phyloP scores from a whole-genome alignment of 2,797 vertebrate species.

The Alauda arvensis region DNA sequence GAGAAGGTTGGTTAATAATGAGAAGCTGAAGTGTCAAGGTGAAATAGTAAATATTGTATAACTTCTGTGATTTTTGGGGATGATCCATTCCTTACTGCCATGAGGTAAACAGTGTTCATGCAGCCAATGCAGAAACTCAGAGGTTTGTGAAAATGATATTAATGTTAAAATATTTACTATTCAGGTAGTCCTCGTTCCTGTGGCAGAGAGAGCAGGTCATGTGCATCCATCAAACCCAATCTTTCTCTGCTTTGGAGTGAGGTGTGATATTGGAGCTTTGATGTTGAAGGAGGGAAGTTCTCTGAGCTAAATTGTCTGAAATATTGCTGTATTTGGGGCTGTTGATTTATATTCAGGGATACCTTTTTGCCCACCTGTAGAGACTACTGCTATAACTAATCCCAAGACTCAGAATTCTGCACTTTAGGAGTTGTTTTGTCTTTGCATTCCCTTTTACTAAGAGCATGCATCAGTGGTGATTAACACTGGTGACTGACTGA shows the following conservation, averaged over 20 bases:
- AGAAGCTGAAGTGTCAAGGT: background rate
- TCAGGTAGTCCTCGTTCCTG: no score
- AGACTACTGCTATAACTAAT: background rate
- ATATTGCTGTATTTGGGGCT: background rate
- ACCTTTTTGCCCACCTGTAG: background rate
- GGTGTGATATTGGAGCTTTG: background rate
- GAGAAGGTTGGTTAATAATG: background rate
- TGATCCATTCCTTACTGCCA: background rate
- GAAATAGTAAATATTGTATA: background rate
- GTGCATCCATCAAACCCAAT: rapidly evolving
- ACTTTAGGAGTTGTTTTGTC: background rate
- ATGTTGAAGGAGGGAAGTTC: background rate
- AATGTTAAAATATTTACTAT: rapidly evolving
- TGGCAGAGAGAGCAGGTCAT: background rate
- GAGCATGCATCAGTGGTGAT: rapidly evolving
- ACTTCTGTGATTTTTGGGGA: background rate
- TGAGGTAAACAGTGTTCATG: background rate
- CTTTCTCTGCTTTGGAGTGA: background rate
- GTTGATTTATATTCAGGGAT: background rate
- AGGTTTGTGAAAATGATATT: background rate
- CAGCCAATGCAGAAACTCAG: background rate
- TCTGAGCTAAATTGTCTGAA: background rate
- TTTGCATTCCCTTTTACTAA: background rate
- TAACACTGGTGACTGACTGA: background rate
- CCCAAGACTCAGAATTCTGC: background rate